phyloP scores from a whole-genome alignment of 2,113 vertebrate genomes.

The Chloropsis hardwickii region DNA sequence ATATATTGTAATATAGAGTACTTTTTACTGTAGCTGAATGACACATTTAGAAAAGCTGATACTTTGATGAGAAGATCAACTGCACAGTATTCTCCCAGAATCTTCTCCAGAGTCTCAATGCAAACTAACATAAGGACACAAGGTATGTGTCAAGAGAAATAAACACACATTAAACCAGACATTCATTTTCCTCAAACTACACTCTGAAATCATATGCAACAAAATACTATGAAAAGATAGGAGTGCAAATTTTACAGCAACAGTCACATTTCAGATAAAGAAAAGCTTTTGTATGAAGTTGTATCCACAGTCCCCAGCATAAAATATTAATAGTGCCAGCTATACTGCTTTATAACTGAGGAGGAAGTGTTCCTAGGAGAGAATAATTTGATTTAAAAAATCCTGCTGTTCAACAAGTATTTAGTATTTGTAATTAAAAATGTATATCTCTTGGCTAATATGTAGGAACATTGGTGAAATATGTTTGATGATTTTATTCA shows the following conservation, averaged over 20 bases:
- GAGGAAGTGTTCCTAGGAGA: background rate
- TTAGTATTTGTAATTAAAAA: slow-evolving; percentile 29
- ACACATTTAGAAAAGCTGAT: slow-evolving; percentile 16
- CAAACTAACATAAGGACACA: slow-evolving; percentile 47
- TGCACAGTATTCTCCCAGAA: slow-evolving; percentile 26
- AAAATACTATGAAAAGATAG: slow-evolving; percentile 14
- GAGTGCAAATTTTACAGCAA: slow-evolving; percentile 17
- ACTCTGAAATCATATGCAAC: background rate
- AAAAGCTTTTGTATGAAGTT: slow-evolving; percentile 38
- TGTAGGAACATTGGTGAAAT: background rate
- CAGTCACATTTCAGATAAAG: slow-evolving; percentile 29
- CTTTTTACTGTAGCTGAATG: slow-evolving; percentile 7
- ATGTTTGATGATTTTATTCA: background rate
- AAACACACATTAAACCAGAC: slow-evolving; percentile 60
- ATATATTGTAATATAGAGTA: slow-evolving; percentile 8
- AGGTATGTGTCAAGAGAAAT: slow-evolving; percentile 33
- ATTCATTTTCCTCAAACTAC: slow-evolving; percentile 25
- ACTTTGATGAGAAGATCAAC: slow-evolving; percentile 60
- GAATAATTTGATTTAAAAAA: background rate
- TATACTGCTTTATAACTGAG: background rate
- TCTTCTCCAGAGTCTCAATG: slow-evolving; percentile 53
- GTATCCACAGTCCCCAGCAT: slow-evolving; percentile 4
- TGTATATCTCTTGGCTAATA: background rate
- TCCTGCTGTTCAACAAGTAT: background rate
- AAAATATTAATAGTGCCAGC: slow-evolving; percentile 45